These are phyloP conservation scores for Diabrotica balteata DNA, from an alignment of 2,888 invertebrate genomes.

Conservation along the genomic window DNA sequence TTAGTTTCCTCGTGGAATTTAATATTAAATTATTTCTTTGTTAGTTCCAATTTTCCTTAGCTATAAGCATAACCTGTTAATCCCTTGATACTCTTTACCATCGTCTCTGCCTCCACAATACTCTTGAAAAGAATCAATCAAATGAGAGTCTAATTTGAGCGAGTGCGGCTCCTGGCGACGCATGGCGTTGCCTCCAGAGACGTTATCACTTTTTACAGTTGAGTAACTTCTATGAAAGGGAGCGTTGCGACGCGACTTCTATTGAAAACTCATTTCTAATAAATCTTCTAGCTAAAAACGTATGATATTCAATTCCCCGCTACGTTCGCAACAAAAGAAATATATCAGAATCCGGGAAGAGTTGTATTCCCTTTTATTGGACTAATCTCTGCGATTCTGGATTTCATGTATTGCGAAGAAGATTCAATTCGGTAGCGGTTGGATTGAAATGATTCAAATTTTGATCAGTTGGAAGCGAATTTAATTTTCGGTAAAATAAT, in stretches of 20 bases:
- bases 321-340: constrained; percentile 37
- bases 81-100: no score
- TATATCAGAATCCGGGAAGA: constrained; percentile 38
- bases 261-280: constrained; percentile 41
- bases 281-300: constrained; percentile 42
- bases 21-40: no score
- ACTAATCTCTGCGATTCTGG: constrained; percentile 9
- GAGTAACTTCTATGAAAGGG: constrained; percentile 43
- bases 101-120: constrained; percentile 14
- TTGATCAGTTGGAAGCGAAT: neutral
- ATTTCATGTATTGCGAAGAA: constrained; percentile 5
- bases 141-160: constrained; percentile 43
- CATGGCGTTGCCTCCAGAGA: constrained; percentile 26
- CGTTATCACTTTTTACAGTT: constrained; percentile 53
- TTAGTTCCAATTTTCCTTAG: no score
- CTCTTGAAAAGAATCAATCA: constrained; percentile 42
- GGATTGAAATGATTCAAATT: constrained; percentile 5
- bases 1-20: no score
- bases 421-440: constrained; percentile 1
- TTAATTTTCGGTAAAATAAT: no score
- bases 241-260: constrained; percentile 41
- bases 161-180: constrained; percentile 27
- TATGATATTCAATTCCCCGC: constrained; percentile 42
- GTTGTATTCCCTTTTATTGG: constrained; percentile 13
- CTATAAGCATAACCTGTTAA: no score